Evolutionary conservation across 1,140 invertebrate genomes (phyloP).

Genomic region (Agrypnia vestita): DNA sequence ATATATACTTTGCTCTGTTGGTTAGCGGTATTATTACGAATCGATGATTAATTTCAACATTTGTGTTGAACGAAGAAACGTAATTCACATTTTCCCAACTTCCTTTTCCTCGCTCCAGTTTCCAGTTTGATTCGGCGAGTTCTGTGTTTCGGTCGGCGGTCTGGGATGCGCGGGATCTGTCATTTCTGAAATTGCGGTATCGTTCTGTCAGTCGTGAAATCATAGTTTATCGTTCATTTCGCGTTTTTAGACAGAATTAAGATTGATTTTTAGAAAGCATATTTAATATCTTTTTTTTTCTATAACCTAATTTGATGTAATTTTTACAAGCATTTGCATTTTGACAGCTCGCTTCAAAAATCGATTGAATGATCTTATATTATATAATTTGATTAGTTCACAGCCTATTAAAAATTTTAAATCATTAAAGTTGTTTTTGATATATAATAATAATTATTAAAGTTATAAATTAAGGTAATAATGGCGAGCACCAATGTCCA

Average conservation of each 20-base stretch:
- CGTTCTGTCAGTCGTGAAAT: neutral
- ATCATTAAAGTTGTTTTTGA: neutral
- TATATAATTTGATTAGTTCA: slow-evolving; percentile 38
- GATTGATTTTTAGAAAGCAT: neutral
- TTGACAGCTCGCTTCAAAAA: slow-evolving; percentile 48
- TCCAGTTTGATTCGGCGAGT: slow-evolving; percentile 28
- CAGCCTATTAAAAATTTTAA: neutral
- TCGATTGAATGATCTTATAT: slow-evolving; percentile 45
- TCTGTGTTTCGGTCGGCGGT: neutral
- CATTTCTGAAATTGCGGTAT: slow-evolving; percentile 17
- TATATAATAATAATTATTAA: neutral
- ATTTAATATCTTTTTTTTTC: neutral
- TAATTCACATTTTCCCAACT: neutral
- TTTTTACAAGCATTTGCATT: slow-evolving; percentile 7
- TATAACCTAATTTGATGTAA: neutral
- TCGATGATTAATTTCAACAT: neutral
- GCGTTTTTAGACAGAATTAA: neutral
- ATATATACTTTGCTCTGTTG: neutral
- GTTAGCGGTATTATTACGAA: neutral
- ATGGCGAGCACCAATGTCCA: slow-evolving; percentile 32
- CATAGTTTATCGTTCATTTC: neutral
- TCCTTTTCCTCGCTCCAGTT: slow-evolving; percentile 1
- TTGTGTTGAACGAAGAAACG: neutral
- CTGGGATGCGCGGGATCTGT: slow-evolving; percentile 14
- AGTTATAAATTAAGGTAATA: slow-evolving; percentile 2